Percentiles rank a stretch among this genome's conserved stretches.
Evolutionary conservation across 2,113 vertebrate species (phyloP).

Genomic region (Micromys minutus): DNA sequence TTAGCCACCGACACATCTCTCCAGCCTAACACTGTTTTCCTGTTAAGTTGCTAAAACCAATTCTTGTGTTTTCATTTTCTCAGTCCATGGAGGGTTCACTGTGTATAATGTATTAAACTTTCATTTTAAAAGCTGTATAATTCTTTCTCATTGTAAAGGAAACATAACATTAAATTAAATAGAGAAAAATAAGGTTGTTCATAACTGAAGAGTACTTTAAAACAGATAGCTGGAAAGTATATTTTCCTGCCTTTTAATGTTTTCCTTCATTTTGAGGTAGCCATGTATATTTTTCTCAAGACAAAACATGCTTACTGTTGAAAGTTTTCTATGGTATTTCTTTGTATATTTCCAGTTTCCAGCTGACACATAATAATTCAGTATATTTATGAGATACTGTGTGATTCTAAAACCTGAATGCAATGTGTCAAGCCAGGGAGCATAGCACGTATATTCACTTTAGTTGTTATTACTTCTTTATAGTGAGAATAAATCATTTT

Average conservation of each 20-base stretch:
- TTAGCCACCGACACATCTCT: too few species aligned
- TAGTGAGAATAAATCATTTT: neutral
- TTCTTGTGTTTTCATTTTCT: neutral
- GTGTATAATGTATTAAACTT: neutral
- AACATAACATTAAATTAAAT: neutral
- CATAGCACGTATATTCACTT: neutral
- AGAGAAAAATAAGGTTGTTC: neutral
- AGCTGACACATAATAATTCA: neutral
- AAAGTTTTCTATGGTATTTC: neutral
- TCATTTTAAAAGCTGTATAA: neutral
- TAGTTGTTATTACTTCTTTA: neutral
- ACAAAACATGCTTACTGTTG: neutral
- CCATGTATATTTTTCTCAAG: neutral
- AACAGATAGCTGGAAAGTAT: neutral
- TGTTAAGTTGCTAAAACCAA: neutral
- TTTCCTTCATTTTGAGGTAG: neutral
- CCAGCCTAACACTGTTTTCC: too few species aligned
- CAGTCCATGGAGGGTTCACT: neutral
- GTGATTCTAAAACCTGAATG: neutral
- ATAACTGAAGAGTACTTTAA: neutral
- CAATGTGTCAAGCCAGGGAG: neutral
- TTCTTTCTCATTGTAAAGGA: neutral
- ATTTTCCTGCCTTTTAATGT: neutral
- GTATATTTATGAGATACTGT: neutral
- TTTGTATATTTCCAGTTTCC: neutral